These are phyloP conservation scores for Epistrophe grossulariae DNA, from an alignment of 2,888 invertebrate genomes.

Conservation along the genomic window DNA sequence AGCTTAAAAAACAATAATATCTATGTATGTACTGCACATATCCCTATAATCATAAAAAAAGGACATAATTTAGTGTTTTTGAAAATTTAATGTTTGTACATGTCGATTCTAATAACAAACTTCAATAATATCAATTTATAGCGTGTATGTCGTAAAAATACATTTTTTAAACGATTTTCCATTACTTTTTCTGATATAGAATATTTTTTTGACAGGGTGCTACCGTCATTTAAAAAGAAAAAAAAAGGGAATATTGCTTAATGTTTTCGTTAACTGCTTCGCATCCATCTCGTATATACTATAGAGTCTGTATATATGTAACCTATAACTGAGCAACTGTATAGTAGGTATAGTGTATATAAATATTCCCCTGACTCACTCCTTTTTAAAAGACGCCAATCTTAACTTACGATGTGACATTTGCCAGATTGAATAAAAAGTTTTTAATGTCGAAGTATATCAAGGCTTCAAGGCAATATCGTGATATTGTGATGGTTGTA, in stretches of 20 bases:
- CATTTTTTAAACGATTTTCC: constrained; percentile 43
- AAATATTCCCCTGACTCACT: background rate
- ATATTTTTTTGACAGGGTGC: constrained; percentile 1
- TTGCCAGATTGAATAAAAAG: constrained; percentile 71
- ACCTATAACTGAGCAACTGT: background rate
- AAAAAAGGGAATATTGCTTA: constrained; percentile 18
- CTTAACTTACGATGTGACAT: constrained; percentile 57
- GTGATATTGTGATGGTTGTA: background rate
- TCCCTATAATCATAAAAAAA: background rate
- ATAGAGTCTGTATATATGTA: background rate
- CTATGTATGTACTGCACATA: background rate
- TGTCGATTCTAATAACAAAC: constrained; percentile 30
- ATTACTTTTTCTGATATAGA: constrained; percentile 32
- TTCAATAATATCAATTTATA: constrained; percentile 53
- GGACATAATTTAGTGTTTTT: constrained; percentile 13
- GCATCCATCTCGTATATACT: background rate
- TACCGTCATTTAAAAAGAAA: background rate
- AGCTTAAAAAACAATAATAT: background rate
- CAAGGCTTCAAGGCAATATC: constrained; percentile 39
- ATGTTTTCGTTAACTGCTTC: constrained; percentile 46
- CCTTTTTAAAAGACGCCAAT: constrained; percentile 24
- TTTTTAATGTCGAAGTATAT: constrained; percentile 59
- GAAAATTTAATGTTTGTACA: constrained; percentile 18
- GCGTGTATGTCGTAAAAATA: constrained; percentile 46
- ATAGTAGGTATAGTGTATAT: background rate